These are phyloP conservation scores for Epicampocera succincta DNA, from an alignment of 2,888 invertebrate genomes.

Conservation along the genomic window DNA sequence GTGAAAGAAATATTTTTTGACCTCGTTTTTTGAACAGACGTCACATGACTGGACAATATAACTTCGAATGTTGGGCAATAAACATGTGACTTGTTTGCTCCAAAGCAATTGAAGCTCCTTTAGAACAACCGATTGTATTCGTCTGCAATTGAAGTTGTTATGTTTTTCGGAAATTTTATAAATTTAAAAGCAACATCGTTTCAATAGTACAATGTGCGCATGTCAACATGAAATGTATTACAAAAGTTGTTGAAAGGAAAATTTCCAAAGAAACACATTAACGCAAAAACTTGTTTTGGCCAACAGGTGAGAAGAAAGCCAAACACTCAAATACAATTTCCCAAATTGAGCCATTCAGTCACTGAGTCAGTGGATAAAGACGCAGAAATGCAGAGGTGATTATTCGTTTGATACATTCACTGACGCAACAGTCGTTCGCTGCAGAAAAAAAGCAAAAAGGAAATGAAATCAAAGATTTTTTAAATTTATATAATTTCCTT, in stretches of 20 bases:
- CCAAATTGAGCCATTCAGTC: conserved; percentile 57
- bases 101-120: too few relatives aligned
- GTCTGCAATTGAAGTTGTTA: too few relatives aligned
- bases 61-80: too few relatives aligned
- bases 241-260: conserved; percentile 47
- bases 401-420: conserved; percentile 32
- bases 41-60: too few relatives aligned
- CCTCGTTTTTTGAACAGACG: too few relatives aligned
- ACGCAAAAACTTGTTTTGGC: conserved; percentile 33
- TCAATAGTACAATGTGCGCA: not conserved
- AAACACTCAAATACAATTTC: conserved; percentile 27
- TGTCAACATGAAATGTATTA: conserved; percentile 46
- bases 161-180: not conserved
- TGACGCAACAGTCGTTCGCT: conserved; percentile 47
- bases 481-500: conserved; percentile 53
- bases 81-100: too few relatives aligned
- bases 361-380: conserved; percentile 32
- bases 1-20: too few relatives aligned
- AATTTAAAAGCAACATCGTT: not conserved
- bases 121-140: too few relatives aligned
- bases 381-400: conserved; percentile 14
- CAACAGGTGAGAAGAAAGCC: not conserved
- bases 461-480: conserved; percentile 17
- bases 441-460: conserved; percentile 27
- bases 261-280: not conserved